Percentiles rank a stretch among this genome's conserved stretches.
phyloP scores from a whole-genome alignment of 2,888 invertebrate genomes.

The Euphydryas editha region DNA sequence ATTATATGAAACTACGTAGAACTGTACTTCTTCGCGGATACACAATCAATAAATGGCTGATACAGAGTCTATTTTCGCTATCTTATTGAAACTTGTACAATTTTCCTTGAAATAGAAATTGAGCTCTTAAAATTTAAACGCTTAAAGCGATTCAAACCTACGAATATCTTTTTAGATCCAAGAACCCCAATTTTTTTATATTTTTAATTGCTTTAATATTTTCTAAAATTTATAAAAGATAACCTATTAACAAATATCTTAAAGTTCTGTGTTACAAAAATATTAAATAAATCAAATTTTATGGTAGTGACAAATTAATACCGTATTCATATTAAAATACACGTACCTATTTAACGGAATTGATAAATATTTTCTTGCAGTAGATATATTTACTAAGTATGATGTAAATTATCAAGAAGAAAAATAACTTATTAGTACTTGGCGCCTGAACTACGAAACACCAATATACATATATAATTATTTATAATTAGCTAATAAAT shows the following conservation, averaged over 20 bases:
- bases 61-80: no score
- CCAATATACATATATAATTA: conserved; percentile 57
- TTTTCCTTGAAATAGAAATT: no score
- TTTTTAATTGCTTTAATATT: no score
- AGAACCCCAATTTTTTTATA: no score
- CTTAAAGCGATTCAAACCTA: no score
- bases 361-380: conserved; percentile 21
- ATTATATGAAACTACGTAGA: conserved; percentile 4
- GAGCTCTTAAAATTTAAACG: no score
- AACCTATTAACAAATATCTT: no score
- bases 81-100: no score
- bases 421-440: conserved; percentile 46
- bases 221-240: no score
- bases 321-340: conserved; percentile 3
- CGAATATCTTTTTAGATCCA: no score
- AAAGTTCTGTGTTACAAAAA: no score
- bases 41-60: no score
- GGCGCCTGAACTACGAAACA: conserved; percentile 75
- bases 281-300: background rate
- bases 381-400: conserved; percentile 23
- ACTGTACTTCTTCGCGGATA: background rate
- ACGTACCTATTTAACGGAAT: conserved; percentile 12
- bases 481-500: conserved; percentile 66
- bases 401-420: conserved; percentile 21
- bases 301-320: conserved; percentile 11